phyloP scores from a whole-genome alignment of 2,113 vertebrate genomes.

The Alligator sinensis region DNA sequence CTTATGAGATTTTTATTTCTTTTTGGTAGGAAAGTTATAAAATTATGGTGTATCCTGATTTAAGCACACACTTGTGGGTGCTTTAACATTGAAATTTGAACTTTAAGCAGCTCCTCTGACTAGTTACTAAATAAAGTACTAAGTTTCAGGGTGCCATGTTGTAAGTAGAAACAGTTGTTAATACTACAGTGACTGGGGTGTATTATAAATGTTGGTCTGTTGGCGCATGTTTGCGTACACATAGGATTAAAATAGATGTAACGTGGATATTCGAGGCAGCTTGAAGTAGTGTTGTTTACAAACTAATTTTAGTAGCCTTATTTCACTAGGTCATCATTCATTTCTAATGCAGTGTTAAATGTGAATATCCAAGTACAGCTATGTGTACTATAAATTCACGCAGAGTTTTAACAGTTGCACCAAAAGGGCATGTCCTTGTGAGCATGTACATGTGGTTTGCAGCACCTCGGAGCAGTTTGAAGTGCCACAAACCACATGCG shows the following conservation, averaged over 20 bases:
- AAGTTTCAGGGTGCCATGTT: background rate
- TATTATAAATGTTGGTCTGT: background rate
- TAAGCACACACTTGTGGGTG: background rate
- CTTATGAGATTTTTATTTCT: background rate
- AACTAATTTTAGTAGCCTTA: constrained; percentile 14
- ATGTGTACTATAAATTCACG: background rate
- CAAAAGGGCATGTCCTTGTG: background rate
- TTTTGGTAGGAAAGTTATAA: background rate
- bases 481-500: no score
- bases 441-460: no score
- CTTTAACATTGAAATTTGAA: background rate
- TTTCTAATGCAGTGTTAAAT: background rate
- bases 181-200: background rate
- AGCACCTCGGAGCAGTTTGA: no score
- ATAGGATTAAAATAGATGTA: constrained; percentile 8
- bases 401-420: background rate
- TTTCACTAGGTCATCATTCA: background rate
- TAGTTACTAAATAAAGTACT: constrained; percentile 7
- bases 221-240: background rate
- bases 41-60: background rate
- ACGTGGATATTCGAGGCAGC: background rate
- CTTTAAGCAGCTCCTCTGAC: background rate
- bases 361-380: background rate
- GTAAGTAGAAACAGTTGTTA: background rate
- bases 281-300: background rate